A percentile compares a stretch with the other conserved stretches of the same genome.
Conservation (phyloP, 2,888 invertebrate genomes). For the Linhomoeus sp. region DNA sequence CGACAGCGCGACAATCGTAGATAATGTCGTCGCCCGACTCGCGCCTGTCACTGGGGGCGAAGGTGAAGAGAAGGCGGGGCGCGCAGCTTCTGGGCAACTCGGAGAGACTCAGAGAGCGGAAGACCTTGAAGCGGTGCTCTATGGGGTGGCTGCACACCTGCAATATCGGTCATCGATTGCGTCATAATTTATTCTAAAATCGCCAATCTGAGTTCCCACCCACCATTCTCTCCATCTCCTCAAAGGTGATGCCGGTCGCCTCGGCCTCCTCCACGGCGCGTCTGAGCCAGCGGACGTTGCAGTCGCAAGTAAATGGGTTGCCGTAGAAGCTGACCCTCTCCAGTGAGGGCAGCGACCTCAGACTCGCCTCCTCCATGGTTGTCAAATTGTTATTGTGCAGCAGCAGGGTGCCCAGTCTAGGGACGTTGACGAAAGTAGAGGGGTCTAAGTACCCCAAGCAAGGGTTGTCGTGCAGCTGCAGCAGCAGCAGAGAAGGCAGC, state of each 20-base stretch:
- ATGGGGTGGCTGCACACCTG: constrained; percentile 27
- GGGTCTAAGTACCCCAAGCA: constrained; percentile 30
- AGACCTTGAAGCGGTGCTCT: constrained; percentile 12
- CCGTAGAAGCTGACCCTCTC: constrained; percentile 27
- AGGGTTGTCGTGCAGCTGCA: constrained; percentile 30
- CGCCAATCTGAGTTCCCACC: too few species aligned
- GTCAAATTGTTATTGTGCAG: constrained; percentile 30
- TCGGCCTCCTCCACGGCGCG: too few species aligned
- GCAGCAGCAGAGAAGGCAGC: constrained; percentile 23
- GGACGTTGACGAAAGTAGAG: constrained; percentile 28
- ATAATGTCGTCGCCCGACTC: constrained; percentile 27
- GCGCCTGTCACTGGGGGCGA: constrained; percentile 18
- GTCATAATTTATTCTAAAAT: too few species aligned
- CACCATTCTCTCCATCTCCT: too few species aligned
- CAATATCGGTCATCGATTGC: constrained; percentile 22
- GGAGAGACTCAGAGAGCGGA: constrained; percentile 15
- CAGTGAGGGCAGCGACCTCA: constrained; percentile 22
- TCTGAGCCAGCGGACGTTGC: constrained; percentile 29
- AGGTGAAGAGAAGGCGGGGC: constrained; percentile 16
- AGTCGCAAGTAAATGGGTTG: constrained; percentile 34
- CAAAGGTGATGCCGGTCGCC: too few species aligned
- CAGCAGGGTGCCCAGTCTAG: constrained; percentile 25
- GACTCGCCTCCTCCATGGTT: constrained; percentile 22
- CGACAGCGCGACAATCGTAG: constrained; percentile 32
- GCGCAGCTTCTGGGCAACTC: constrained; percentile 15